Base-by-base conservation (phyloP, 2,113 vertebrate genomes). In the Ranitomeya imitator region DNA sequence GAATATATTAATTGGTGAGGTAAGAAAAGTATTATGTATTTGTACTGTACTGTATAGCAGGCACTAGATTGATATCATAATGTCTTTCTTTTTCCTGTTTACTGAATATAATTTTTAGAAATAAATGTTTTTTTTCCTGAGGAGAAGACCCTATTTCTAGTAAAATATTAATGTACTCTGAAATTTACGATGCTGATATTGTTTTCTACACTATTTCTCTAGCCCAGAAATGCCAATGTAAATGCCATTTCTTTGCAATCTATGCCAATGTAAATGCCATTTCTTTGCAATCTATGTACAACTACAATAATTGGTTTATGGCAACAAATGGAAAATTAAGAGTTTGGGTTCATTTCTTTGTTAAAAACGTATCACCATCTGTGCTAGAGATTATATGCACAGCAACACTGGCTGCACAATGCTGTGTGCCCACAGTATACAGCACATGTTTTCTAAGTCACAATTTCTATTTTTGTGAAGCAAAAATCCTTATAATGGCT, bases 81-180 rank as follows among this genome's bases (percentile, higher is more conserved):
- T n/a, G 18, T 21, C 7, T 21, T n/a, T 21, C 19, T 21, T 65
- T 21, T 12, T 18, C 21, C 21, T n/a, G 15, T 5, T 61, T 61
- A n/a, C 8, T 67, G 9, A 67, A 67, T 10, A 67, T 67, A 67
- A 23, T 67, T 11, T 65, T 21, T 21, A 21, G 61, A 8, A 65
- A 5, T 6, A 21, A n/a, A 65, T 65, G 18, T 65, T 65, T 23
- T 67, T 65, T 65, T 67, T 23, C 65, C 65, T 65, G 61, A 21
- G 61, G 61, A 65, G 3, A 31, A 74, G 26, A 26, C 45, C 26
- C 15, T 45, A 74, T 37, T 74, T 74, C 31, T 7, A 45, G 14
- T 74, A 74, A 74, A 74, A 74, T 74, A 74, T 37, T 74, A 74
- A 74, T 74, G 71, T 45, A 18, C 26, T 45, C 14, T 16, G 71